Evolutionary conservation across 1,140 invertebrate genomes (phyloP).

Genomic region (Triops cancriformis): DNA sequence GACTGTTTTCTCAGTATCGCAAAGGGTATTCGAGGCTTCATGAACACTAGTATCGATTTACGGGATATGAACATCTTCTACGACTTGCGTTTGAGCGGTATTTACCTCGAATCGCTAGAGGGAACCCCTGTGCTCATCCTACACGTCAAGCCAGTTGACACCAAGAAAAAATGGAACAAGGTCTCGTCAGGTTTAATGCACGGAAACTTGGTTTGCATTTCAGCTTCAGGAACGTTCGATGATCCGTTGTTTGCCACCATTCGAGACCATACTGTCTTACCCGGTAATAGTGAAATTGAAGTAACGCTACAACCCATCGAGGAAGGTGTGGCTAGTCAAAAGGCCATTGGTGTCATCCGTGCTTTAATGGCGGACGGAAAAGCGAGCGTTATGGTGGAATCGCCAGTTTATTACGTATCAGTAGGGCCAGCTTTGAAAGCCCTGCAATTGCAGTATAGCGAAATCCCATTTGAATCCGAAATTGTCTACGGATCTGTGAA

Average conservation of each 20-base stretch:
- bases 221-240: constrained; percentile 19
- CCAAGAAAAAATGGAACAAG: background rate
- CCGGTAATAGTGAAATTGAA: background rate
- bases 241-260: constrained; percentile 21
- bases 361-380: constrained; percentile 22
- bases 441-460: constrained; percentile 15
- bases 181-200: background rate
- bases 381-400: constrained; percentile 17
- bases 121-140: constrained; percentile 15
- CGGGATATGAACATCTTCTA: constrained; percentile 25
- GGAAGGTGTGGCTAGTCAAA: background rate
- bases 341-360: background rate
- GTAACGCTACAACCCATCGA: constrained; percentile 16
- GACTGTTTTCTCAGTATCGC: constrained; percentile 21
- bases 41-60: constrained; percentile 17
- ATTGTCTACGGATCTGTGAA: constrained; percentile 16
- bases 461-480: constrained; percentile 21
- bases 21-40: constrained; percentile 10
- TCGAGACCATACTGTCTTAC: background rate
- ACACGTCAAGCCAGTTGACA: constrained; percentile 4
- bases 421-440: constrained; percentile 19
- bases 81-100: background rate
- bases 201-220: constrained; percentile 24
- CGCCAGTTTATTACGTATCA: constrained; percentile 20
- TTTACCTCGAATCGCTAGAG: constrained; percentile 22